These are phyloP conservation scores for Balanococcus diminutus DNA, from an alignment of 2,888 invertebrate genomes.

Conservation along the genomic window DNA sequence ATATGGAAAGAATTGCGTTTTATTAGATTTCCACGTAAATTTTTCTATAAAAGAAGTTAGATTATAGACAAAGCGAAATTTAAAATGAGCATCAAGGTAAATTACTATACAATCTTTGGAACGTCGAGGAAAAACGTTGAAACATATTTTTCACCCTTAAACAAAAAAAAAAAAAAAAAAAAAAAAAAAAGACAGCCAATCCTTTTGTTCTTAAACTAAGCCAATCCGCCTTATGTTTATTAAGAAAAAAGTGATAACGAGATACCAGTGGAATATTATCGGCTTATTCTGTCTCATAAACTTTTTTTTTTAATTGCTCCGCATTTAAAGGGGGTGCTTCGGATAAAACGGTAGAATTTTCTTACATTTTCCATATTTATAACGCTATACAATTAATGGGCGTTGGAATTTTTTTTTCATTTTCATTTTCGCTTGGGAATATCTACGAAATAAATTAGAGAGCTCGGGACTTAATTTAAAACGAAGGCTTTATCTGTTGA, in stretches of 20 bases:
- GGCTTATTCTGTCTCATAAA: conserved; percentile 39
- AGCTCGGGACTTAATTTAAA: conserved; percentile 34
- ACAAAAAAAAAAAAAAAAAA: not conserved
- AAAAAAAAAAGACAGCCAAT: conserved; percentile 12
- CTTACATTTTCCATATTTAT: conserved; percentile 44
- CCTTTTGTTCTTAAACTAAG: conserved; percentile 41
- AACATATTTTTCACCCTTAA: conserved; percentile 19
- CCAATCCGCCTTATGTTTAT: conserved; percentile 36
- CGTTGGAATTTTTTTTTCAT: not conserved
- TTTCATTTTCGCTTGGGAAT: conserved; percentile 13
- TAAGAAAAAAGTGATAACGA: conserved; percentile 39
- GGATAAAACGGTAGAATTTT: conserved; percentile 32
- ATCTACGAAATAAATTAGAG: conserved; percentile 37
- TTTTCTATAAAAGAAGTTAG: conserved; percentile 27
- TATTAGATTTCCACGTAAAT: conserved; percentile 36
- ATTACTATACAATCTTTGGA: conserved; percentile 37
- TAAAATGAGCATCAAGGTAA: conserved; percentile 36
- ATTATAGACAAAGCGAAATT: conserved; percentile 31
- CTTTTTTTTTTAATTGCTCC: conserved; percentile 38
- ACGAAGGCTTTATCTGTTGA: conserved; percentile 40
- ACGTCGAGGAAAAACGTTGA: not conserved
- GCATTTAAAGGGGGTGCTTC: not conserved
- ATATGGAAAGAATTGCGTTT: conserved; percentile 31
- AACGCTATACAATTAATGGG: conserved; percentile 38
- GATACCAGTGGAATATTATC: conserved; percentile 28